Base-by-base conservation (phyloP, 1,140 invertebrate species). In the Sesamia nonagrioides region DNA sequence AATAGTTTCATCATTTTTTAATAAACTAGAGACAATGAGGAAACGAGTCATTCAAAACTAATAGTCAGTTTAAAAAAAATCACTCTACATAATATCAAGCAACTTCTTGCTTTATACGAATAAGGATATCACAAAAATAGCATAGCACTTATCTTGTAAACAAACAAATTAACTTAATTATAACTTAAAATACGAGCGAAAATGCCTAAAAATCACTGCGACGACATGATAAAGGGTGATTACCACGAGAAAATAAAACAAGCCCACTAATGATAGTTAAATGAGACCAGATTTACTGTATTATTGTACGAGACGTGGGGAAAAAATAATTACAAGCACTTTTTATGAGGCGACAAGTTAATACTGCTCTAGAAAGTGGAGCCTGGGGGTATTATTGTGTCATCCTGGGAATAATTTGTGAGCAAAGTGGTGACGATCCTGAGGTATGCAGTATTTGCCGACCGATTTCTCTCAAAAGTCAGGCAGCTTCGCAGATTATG, bases 281-380 rank as follows among this genome's bases (percentile, higher is more conserved):
- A 82, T 84, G 80, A 80, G 72, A 42, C 48, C 72, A 63, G 63
- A 84, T 82, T 82, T 82, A 84, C 66, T 33, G 61, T 84, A 79
- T 82, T 82, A 80, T 84, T 84, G 83, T 82, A 56, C 58, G 11
- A 74, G 21, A 52, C 15, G 61, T 11, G 52, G 63, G n/a, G 48
- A 77, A 56, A 74, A 79, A 74, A 80, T 76, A 79, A 74, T 74
- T 74, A 60, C 37, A 37, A 42, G 54, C 37, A 40, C 35, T 58
- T 74, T 69, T 69, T 69, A 66, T 37, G 61, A 42, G 37, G 21
- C 35, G 69, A 73, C 52, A 73, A 56, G 69, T 73, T 73, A 73
- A 73, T 73, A 56, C 69, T 11, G 69, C 21, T 18, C 21, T 58
- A 74, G 69, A 52, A 77, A 77, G 17, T 45, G 17, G 63, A n/a